These are phyloP conservation scores for Prenolepis imparis DNA, from an alignment of 2,888 invertebrate genomes.

Conservation along the genomic window DNA sequence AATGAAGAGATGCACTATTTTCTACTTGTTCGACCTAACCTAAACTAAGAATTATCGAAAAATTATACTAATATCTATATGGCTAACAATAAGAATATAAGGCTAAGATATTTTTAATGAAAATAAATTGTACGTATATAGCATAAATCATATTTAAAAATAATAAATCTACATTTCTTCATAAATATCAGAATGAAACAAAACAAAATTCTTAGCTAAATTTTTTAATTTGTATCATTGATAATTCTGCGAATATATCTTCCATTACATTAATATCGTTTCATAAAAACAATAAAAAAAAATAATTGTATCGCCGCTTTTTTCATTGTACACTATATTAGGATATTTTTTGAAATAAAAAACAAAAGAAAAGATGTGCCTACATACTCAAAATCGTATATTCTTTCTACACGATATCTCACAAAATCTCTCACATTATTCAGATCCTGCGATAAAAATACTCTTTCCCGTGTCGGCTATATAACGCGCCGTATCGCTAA, in stretches of 20 bases:
- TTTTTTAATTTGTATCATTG: background rate
- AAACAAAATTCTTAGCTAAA: background rate
- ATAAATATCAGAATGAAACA: background rate
- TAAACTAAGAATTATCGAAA: background rate
- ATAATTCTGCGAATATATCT: background rate
- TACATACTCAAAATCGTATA: background rate
- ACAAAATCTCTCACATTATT: slow-evolving; percentile 29
- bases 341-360: background rate
- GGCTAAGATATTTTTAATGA: slow-evolving; percentile 4
- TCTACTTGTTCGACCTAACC: background rate
- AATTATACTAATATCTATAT: slow-evolving; percentile 7
- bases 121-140: slow-evolving; percentile 3
- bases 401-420: background rate
- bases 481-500: slow-evolving; percentile 26
- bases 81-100: background rate
- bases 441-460: slow-evolving; percentile 3
- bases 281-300: background rate
- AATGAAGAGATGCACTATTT: slow-evolving; percentile 44
- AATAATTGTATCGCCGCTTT: background rate
- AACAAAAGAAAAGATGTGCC: background rate
- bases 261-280: background rate
- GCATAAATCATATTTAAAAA: background rate
- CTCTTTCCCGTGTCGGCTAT: background rate
- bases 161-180: slow-evolving; percentile 9
- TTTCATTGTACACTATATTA: background rate